Conservation (phyloP, 2,113 vertebrate genomes). For the Verasper variegatus region DNA sequence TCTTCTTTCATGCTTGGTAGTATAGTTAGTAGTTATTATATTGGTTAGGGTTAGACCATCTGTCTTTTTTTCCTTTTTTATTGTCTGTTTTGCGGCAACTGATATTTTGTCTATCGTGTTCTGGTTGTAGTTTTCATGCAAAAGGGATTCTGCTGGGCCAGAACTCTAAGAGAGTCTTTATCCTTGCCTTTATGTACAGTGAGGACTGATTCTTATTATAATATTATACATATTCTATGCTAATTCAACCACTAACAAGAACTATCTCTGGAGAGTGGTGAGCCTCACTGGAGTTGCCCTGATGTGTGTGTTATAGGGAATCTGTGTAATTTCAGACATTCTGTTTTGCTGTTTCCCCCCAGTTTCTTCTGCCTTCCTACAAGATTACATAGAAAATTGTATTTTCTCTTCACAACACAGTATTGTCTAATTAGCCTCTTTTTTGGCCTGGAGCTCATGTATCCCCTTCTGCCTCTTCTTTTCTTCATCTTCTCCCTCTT, state of each 20-base stretch:
- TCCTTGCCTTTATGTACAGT: too few species aligned
- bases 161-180: neutral
- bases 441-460: slow-evolving; percentile 31
- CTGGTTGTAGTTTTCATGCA: neutral
- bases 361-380: neutral
- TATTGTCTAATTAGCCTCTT: slow-evolving; percentile 37
- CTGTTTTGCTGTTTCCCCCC: neutral
- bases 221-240: neutral
- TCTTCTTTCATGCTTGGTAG: too few species aligned
- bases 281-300: neutral
- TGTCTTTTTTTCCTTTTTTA: neutral
- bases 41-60: too few species aligned
- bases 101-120: neutral
- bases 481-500: slow-evolving; percentile 6
- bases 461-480: neutral
- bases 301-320: neutral
- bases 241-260: slow-evolving; percentile 7
- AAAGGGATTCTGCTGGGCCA: neutral
- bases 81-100: neutral
- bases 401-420: neutral
- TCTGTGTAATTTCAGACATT: slow-evolving; percentile 2
- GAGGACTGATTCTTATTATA: neutral
- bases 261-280: neutral
- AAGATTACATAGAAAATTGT: neutral
- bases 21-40: too few species aligned